Percentiles rank a stretch among this genome's conserved stretches.
These are phyloP conservation scores for Heterocephalus glaber DNA, from an alignment of 2,113 vertebrate genomes.

Conservation along the genomic window DNA sequence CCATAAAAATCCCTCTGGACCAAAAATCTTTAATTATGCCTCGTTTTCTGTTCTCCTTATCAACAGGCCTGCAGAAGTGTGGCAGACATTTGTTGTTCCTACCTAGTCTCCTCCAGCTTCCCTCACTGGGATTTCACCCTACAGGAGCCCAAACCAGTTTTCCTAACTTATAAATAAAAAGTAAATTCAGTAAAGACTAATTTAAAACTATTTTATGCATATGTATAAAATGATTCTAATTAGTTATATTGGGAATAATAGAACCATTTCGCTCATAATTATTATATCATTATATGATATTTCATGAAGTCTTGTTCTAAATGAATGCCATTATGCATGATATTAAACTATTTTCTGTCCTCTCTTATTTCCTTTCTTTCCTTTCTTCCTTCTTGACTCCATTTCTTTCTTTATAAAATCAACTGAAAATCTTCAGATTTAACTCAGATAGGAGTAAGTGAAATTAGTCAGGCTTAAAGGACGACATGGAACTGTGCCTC, in stretches of 20 bases:
- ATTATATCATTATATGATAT: conserved; percentile 28
- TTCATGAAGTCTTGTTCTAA: neutral
- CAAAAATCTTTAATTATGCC: neutral
- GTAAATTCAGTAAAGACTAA: neutral
- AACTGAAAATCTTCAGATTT: conserved; percentile 3
- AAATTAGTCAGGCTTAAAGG: conserved; percentile 48
- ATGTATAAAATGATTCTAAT: conserved; percentile 22
- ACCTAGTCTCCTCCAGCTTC: neutral
- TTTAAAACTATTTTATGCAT: neutral
- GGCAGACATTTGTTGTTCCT: neutral
- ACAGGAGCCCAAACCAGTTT: neutral
- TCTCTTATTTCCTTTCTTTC: neutral
- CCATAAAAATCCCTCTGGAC: neutral
- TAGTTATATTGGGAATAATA: conserved; percentile 33
- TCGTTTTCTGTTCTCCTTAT: neutral
- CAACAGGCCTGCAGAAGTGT: neutral
- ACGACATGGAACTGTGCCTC: conserved; percentile 27
- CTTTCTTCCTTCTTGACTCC: neutral
- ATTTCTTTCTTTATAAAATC: neutral
- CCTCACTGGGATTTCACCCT: neutral
- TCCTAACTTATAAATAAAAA: neutral
- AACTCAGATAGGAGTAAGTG: neutral
- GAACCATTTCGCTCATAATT: conserved; percentile 48
- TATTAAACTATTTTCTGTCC: neutral
- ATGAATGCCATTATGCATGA: neutral